Percentiles rank a stretch among this genome's conserved stretches.
These are phyloP conservation scores for Tinamus major DNA, from an alignment of 2,797 vertebrate species.

Conservation along the genomic window DNA sequence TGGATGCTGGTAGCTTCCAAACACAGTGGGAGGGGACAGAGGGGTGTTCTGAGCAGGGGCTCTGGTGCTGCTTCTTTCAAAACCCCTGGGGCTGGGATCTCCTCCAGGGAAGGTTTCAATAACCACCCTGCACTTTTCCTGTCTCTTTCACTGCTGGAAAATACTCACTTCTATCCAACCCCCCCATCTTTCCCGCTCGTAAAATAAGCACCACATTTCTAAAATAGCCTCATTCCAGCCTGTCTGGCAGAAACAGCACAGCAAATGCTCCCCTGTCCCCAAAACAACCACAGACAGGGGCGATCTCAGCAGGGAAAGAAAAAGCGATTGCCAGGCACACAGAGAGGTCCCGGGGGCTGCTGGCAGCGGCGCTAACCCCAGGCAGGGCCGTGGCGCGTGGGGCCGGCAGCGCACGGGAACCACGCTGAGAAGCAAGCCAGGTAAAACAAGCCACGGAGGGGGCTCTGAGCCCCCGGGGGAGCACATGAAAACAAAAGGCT, in stretches of 20 bases:
- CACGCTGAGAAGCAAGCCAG: neutral
- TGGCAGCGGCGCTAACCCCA: accelerated
- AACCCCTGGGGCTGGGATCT: neutral
- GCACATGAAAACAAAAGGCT: slow-evolving; percentile 1
- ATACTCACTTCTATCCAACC: slow-evolving; percentile 5
- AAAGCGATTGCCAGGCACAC: neutral
- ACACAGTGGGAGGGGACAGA: neutral
- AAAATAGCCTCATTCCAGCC: slow-evolving; percentile 35
- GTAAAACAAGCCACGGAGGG: neutral
- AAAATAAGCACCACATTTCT: slow-evolving; percentile 36
- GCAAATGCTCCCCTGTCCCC: neutral
- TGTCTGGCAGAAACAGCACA: slow-evolving; percentile 24
- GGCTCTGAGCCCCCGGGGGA: neutral
- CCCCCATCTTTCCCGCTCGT: neutral
- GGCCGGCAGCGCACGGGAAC: neutral
- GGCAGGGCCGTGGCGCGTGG: neutral
- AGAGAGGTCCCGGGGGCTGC: neutral
- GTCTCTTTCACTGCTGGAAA: slow-evolving; percentile 17
- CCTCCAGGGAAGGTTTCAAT: slow-evolving; percentile 30
- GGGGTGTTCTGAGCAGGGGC: neutral
- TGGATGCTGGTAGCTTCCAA: neutral
- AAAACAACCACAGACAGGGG: neutral
- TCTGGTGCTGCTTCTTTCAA: neutral
- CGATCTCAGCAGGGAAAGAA: neutral
- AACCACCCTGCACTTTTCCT: slow-evolving; percentile 8